Base-by-base conservation (phyloP, 2,113 vertebrate genomes). In the Hemibagrus wyckioides region DNA sequence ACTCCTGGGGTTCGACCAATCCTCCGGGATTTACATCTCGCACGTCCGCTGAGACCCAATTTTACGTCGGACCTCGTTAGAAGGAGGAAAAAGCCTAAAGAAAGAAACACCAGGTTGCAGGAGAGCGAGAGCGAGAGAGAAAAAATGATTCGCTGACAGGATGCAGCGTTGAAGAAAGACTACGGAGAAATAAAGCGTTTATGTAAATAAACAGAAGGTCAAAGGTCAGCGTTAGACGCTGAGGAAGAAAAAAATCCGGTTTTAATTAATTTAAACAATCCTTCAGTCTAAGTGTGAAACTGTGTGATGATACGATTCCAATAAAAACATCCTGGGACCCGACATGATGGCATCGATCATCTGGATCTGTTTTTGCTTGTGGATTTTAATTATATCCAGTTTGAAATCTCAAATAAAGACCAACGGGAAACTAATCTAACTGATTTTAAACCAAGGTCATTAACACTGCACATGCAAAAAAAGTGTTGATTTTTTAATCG, bases 51-150 rank as follows among this genome's bases (percentile, higher is more conserved):
- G 83, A 80, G 80, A 67, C 69, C 67, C 77, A 81, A 87, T 90
- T 89, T 89, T 79, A 84, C 52, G 82, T 86, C 52, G 80, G 85
- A 87, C 89, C 67, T 89, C 44, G 59, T 89, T 89, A 88, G 30
- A 11, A 10, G 44, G 79, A 65, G 75, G 81, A 54, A 82, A 50
- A 14, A 65, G 36, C 84, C 84, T 83, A 61, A 80, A 88, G 86
- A 86, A 85, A 87, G 82, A 88, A 88, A 85, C 61, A 23, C 33
- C 52, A 48, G 57, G 69, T 83, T 80, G 52, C 52, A 56, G 57
- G 82, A 61, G 76, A 56, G 79, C 17, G 33, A 57, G 85, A 50
- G n/a, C n/a, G 63, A 57, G 85, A 80, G 56, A 44, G 50, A 15
- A 44, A 41, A 63, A 69, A 80, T 6, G 63, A 81, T 14, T 2